A percentile compares a stretch with the other conserved stretches of the same genome.
These are phyloP conservation scores for Galemys pyrenaicus DNA, from an alignment of 2,113 vertebrate species.

Conservation along the genomic window DNA sequence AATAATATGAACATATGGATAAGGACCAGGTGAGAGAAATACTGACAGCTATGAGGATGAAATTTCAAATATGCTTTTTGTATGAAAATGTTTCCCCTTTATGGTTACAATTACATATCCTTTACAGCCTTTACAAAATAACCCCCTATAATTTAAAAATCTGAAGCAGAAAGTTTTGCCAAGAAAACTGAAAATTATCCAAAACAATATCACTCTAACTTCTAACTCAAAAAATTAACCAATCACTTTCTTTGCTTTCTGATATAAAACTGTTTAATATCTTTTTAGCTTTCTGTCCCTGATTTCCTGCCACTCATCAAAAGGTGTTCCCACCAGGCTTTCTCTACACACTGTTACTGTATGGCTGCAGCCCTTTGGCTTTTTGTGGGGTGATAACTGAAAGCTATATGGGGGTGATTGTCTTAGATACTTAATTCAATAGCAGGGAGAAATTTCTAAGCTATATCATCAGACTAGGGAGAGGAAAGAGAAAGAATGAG, in stretches of 20 bases:
- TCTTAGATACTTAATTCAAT: conserved; percentile 78
- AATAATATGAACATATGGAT: not conserved
- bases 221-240: not conserved
- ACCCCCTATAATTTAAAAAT: conserved; percentile 5
- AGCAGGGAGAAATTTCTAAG: conserved; percentile 75
- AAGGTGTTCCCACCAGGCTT: conserved; percentile 75
- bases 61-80: not conserved
- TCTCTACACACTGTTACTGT: conserved; percentile 46
- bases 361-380: not conserved
- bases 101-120: not conserved
- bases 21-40: not conserved
- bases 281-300: conserved; percentile 12
- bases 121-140: conserved; percentile 42
- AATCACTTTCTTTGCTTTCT: conserved; percentile 29
- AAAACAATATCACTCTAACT: not conserved
- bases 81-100: not conserved
- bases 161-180: not conserved
- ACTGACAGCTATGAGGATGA: not conserved
- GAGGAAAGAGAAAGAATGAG: not conserved
- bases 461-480: conserved; percentile 63
- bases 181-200: not conserved
- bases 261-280: not conserved
- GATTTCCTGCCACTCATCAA: conserved; percentile 69
- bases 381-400: conserved; percentile 74
- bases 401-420: conserved; percentile 33